Evolutionary conservation across 2,113 vertebrate genomes (phyloP).

Genomic region (Hypomesus transpacificus): DNA sequence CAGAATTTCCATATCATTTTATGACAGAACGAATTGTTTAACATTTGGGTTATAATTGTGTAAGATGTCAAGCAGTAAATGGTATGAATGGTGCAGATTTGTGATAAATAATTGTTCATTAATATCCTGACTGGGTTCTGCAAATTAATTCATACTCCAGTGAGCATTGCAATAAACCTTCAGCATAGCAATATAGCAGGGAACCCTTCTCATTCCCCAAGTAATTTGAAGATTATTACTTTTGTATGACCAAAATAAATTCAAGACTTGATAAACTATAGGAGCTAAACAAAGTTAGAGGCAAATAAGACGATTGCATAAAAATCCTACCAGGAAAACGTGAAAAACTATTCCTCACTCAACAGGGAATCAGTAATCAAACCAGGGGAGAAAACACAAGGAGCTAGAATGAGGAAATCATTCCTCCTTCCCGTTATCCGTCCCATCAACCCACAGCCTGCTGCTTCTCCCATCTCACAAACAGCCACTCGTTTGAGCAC

Average conservation of each 20-base stretch:
- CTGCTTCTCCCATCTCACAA: slow-evolving; percentile 73
- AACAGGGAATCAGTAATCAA: slow-evolving; percentile 7
- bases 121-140: slow-evolving; percentile 79
- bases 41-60: slow-evolving; percentile 88
- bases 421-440: slow-evolving; percentile 83
- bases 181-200: slow-evolving; percentile 1
- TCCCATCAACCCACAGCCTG: slow-evolving; percentile 79
- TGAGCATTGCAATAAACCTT: slow-evolving; percentile 75
- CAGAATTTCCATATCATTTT: slow-evolving; percentile 69
- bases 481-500: slow-evolving; percentile 73
- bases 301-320: background rate
- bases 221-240: slow-evolving; percentile 13
- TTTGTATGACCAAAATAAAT: slow-evolving; percentile 4
- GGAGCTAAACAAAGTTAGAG: background rate
- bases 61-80: slow-evolving; percentile 81
- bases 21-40: slow-evolving; percentile 83
- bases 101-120: slow-evolving; percentile 91
- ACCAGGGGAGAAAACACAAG: slow-evolving; percentile 34
- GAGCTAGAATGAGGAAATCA: slow-evolving; percentile 64
- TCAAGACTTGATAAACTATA: slow-evolving; percentile 1
- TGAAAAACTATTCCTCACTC: slow-evolving; percentile 3
- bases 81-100: slow-evolving; percentile 84
- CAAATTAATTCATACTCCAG: slow-evolving; percentile 83
- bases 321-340: background rate
- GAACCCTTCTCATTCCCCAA: slow-evolving; percentile 18